Evolutionary conservation across 2,888 invertebrate genomes (phyloP), one percentile per base, ranked within the genome.

Genomic region (Acronicta leporina): DNA sequence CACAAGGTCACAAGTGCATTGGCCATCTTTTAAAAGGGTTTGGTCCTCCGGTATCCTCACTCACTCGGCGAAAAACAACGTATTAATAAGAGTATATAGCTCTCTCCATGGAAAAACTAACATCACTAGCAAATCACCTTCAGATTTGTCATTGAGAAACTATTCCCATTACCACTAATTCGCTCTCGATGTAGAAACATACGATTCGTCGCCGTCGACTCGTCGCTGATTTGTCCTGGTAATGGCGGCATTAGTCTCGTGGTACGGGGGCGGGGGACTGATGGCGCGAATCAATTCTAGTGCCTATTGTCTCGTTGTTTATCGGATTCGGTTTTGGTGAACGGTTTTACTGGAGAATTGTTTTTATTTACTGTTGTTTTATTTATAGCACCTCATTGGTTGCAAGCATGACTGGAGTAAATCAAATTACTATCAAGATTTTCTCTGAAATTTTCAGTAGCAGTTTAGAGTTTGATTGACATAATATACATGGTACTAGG

Each of bases 201-300:
- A 76, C 73, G 69, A 80, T 73, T 79, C 68, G 69, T 77, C 78
- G 70, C 50, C 62, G 64, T 73, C 58, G 54, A 60, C 75, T 77
- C 63, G 66, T 44, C 46, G 61, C 70, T 76, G 81, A 84, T 84
- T 84, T 83, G 83, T 84, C 76, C 69, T 49, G 13, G 64, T 84
- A 83, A 84, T 81, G 71, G 73, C 25, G 13, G 59, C 77, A 84
- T 84, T 81, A 79, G 67, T 84, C 75, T 68, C 71, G 49, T 60
- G 67, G 68, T 66, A 54, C 58, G 43, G 49, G 68, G 49, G 9
- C 1, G 20, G 30, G 48, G 43, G 63, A 46, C 47, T 75, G 77
- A 78, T 78, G 56, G 77, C 47, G 59, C 67, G 63, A 82, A 83
- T 82, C 82, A 77, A 80, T 81, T 80, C 55, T 51, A 54, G 49